Conservation (phyloP, 2,113 vertebrate genomes). For the Hipposideros armiger region DNA sequence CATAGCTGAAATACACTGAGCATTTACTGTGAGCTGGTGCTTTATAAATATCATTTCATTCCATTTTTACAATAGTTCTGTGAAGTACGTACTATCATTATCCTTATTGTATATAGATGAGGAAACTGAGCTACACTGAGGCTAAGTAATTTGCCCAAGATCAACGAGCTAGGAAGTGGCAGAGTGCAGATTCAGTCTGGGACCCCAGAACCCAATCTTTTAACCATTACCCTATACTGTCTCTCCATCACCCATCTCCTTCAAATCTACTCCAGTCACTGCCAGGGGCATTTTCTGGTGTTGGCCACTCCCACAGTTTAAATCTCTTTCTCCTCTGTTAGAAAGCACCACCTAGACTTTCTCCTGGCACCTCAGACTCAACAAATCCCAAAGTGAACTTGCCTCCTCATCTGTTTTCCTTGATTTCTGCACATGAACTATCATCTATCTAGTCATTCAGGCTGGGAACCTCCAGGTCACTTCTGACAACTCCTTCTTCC, state of each 20-base stretch:
- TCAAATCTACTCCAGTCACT: neutral
- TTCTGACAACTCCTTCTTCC: neutral
- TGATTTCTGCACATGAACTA: neutral
- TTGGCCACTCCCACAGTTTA: neutral
- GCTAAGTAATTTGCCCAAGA: conserved; percentile 33
- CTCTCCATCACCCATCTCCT: neutral
- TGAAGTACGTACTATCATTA: conserved; percentile 33
- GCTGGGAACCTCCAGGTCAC: neutral
- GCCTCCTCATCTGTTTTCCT: neutral
- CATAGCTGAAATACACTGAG: neutral
- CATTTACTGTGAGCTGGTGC: neutral
- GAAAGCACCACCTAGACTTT: conserved; percentile 13
- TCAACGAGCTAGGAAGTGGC: conserved; percentile 28
- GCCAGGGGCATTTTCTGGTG: neutral
- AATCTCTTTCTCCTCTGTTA: conserved; percentile 28
- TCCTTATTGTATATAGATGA: neutral
- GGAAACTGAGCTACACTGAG: conserved; percentile 33
- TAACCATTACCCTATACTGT: neutral
- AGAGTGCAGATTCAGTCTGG: neutral
- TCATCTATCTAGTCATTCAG: neutral
- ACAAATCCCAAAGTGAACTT: neutral
- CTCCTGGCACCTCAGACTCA: neutral
- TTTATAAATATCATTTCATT: conserved; percentile 32
- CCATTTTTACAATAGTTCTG: conserved; percentile 13
- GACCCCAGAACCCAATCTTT: neutral